These are phyloP conservation scores for Blomia tropicalis DNA, from an alignment of 2,888 invertebrate genomes.

Conservation along the genomic window DNA sequence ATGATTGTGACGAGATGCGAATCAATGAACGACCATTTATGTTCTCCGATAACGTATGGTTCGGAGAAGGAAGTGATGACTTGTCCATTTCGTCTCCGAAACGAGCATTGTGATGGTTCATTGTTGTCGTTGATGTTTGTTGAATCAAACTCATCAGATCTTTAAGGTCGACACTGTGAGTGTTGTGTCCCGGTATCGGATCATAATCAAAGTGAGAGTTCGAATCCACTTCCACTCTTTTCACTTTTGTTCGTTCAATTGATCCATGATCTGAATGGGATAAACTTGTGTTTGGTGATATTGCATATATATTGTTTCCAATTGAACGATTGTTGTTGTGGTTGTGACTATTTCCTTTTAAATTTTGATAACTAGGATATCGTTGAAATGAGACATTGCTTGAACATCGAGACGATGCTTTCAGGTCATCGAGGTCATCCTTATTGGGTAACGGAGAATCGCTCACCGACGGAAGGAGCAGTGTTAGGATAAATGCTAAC, in stretches of 20 bases:
- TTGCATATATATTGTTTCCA: not conserved
- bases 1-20: not conserved
- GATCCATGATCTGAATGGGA: not conserved
- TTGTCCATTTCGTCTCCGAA: not conserved
- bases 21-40: not conserved
- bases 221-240: not conserved
- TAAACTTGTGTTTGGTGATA: not conserved
- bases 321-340: not conserved
- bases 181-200: not conserved
- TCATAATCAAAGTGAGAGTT: too few species aligned
- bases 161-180: not conserved
- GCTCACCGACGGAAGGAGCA: constrained; percentile 26
- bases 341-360: constrained; percentile 14
- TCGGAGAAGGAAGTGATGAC: not conserved
- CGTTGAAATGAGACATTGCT: constrained; percentile 1
- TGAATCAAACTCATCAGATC: not conserved
- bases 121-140: not conserved
- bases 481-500: constrained; percentile 26
- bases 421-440: constrained; percentile 24
- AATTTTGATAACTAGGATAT: constrained; percentile 24
- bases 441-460: constrained; percentile 29
- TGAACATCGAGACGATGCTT: not conserved
- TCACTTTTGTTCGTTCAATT: not conserved
- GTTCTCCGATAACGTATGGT: not conserved
- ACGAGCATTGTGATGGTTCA: not conserved